Percentiles rank a stretch among this genome's conserved stretches.
Evolutionary conservation across 2,797 vertebrate species (phyloP).

Genomic region (Catamblyrhynchus diadema): DNA sequence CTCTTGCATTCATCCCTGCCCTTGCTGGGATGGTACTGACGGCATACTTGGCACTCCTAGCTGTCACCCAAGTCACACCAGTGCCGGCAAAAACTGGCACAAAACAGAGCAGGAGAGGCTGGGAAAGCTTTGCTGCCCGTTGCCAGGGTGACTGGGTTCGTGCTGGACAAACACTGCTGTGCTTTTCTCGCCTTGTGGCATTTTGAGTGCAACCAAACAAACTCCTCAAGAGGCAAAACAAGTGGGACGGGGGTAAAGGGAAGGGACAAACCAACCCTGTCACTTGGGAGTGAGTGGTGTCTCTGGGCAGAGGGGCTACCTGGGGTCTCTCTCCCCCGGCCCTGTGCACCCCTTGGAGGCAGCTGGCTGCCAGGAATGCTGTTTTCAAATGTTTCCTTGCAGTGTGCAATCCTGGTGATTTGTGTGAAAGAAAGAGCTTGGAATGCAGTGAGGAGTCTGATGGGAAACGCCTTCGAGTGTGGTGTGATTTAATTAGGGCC

Average conservation of each 20-base stretch:
- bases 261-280: neutral
- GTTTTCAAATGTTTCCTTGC: neutral
- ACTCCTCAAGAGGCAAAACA: neutral
- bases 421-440: neutral
- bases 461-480: neutral
- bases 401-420: neutral
- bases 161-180: neutral
- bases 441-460: neutral
- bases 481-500: neutral
- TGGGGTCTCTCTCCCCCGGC: neutral
- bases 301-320: neutral
- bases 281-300: neutral
- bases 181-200: neutral
- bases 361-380: neutral
- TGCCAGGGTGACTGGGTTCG: slow-evolving; percentile 28
- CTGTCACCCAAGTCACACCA: neutral
- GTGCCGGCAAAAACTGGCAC: neutral
- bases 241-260: neutral
- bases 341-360: neutral
- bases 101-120: neutral
- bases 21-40: neutral
- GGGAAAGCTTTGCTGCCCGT: neutral
- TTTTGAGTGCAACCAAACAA: neutral
- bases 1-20: neutral
- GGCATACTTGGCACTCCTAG: neutral